Base-by-base conservation (phyloP, 2,113 vertebrate genomes). In the Hyperopisus bebe region DNA sequence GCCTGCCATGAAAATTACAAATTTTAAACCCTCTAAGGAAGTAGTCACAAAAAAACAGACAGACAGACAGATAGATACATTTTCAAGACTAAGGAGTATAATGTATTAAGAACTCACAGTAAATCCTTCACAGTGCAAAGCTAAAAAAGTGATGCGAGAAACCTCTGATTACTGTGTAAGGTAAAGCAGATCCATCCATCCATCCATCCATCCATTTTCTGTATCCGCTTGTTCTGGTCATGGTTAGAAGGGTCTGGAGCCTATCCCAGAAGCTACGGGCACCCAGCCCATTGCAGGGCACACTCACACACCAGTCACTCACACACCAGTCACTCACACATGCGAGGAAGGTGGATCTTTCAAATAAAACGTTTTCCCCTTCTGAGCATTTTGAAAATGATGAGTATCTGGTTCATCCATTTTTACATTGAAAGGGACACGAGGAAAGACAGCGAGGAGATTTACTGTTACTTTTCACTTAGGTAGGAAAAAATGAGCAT, bases 401-500 rank as follows among this genome's bases (percentile, higher is more conserved):
- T 6, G 48, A 39, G 31, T 35, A 80, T 44, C 31, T 85, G 89
- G 88, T 92, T 89, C 90, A 82, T 86, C 90, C 90, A 91, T 85
- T 93, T 66, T 89, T 39, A 90, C 80, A 91, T 85, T 87, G 90
- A 90, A 44, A 3, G 2, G 15, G 62, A 27, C 47, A 5, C 6
- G 58, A 70, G 5, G 77, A 89, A 35, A 91, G 89, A 90, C 91
- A 89, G 90, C 55, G 86, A 90, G 92, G 93, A 93, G 93, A 51
- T 90, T 89, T 90, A 88, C 66, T 31, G 39, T 50, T 48, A 44
- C 42, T 88, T 88, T 91, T 58, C 44, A 88, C 89, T 91, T 62
- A 24, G 92, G 80, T 87, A 90, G 91, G 93, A 91, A 93, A 70
- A 89, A 93, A 92, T 51, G 91, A 90, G 89, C 91, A 86, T 55